Conservation (phyloP, 2,797 vertebrate genomes). For the Microctenopoma stevenorrisi region DNA sequence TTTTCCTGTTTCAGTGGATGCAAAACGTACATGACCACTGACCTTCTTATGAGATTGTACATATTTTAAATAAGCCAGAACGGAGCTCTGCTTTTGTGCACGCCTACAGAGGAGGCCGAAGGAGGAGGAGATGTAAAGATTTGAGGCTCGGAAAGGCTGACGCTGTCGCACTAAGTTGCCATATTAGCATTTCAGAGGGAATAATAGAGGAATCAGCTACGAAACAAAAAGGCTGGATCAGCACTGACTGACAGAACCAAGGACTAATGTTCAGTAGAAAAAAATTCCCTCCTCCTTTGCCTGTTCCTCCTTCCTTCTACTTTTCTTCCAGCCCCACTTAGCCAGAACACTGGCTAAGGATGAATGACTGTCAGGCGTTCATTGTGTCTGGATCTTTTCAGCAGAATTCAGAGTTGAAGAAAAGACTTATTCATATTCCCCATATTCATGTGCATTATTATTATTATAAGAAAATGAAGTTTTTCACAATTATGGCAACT, state of each 20-base stretch:
- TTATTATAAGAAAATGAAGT: slow-evolving; percentile 2
- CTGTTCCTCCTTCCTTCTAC: slow-evolving; percentile 21
- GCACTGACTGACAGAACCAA: slow-evolving; percentile 77
- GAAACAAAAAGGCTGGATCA: slow-evolving; percentile 79
- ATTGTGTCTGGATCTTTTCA: slow-evolving; percentile 38
- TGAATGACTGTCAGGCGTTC: slow-evolving; percentile 52
- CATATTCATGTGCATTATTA: slow-evolving; percentile 1
- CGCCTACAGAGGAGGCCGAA: slow-evolving; percentile 18
- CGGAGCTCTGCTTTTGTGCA: slow-evolving; percentile 27
- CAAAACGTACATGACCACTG: slow-evolving; percentile 51
- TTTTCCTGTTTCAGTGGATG: slow-evolving; percentile 29
- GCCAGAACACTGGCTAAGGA: slow-evolving; percentile 55
- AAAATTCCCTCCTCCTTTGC: slow-evolving; percentile 13
- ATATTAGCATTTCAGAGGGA: slow-evolving; percentile 83
- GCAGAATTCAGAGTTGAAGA: slow-evolving; percentile 34
- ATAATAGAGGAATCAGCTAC: slow-evolving; percentile 69
- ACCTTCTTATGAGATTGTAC: slow-evolving; percentile 51
- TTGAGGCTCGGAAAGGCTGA: slow-evolving; percentile 73
- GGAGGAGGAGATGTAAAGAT: slow-evolving; percentile 62
- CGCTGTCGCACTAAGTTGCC: slow-evolving; percentile 65
- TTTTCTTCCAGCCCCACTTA: slow-evolving; percentile 52
- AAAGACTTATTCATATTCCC: slow-evolving; percentile 35
- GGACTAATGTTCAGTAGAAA: slow-evolving; percentile 67
- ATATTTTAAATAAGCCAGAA: slow-evolving; percentile 46
- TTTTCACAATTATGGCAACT: neutral